Base-by-base conservation (phyloP, 2,888 invertebrate genomes). In the Callimorpha dominula region DNA sequence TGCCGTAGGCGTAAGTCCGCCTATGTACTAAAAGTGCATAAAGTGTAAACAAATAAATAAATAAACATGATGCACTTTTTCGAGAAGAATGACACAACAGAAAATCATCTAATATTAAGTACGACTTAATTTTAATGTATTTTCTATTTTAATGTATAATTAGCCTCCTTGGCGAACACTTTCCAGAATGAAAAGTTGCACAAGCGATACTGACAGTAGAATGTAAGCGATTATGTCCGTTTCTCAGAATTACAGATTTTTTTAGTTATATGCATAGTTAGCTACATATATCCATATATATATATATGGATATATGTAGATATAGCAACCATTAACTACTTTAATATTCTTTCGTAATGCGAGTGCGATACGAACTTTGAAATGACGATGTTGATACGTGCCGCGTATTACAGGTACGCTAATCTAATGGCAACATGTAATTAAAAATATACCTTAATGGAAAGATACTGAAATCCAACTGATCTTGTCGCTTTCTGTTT, bases 371-470 rank as follows among this genome's bases (percentile, higher is more conserved):
- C 20, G 20, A 68, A 52, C 20, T 46, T 9, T 4, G 17, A 46
- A 15, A 60, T 60, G 17, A 31, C 60, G 17, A 49, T 60, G 43
- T 60, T 46, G 20, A 60, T 60, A 31, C 57, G 7, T 60, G 31
- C 31, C 31, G 31, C 31, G 31, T 31, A 31, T 31, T 31, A 31
- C 31, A 46, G 31, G 54, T 60, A 46, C 57, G 17, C 17, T 60
- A 68, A 5, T 31, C 15, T 68, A 17, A 60, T 68, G 3, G 15
- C 46, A 49, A 17, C 31, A 60, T 49, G 60, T 46, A 68, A 60
- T 40, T 64, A 67, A 54, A 71, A 67, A 67, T 31, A 63, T 17
- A 52, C 62, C 17, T 54, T 40, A 52, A 63, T 43, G 2, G 72
- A 49, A 68, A 60, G 65, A 40, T 65, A 60, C 65, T 62, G 20